Conservation (phyloP, 2,113 vertebrate species). For the Carettochelys insculpta region DNA sequence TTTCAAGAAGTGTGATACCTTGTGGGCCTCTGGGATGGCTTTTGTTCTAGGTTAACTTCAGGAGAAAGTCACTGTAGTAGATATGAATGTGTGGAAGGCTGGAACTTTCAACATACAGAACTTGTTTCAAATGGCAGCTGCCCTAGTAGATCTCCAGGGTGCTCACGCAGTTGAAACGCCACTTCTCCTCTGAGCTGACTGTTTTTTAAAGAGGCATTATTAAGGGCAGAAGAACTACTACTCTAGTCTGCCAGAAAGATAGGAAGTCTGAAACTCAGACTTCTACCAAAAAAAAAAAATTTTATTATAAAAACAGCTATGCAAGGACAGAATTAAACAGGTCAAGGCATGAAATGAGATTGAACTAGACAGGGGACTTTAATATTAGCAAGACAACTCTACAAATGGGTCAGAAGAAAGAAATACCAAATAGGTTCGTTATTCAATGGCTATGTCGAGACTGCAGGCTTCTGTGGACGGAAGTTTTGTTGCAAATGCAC, state of each 20-base stretch:
- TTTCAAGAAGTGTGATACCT: neutral
- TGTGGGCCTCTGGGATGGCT: neutral
- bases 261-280: rapidly evolving
- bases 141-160: neutral
- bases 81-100: neutral
- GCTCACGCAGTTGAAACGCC: neutral
- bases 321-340: too few species aligned
- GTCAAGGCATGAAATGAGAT: too few species aligned
- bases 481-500: too few species aligned
- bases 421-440: too few species aligned
- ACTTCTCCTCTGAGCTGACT: neutral
- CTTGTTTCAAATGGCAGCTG: neutral
- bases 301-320: too few species aligned
- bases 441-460: too few species aligned
- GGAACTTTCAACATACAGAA: neutral
- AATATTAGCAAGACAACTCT: too few species aligned
- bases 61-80: too few species aligned
- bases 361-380: too few species aligned
- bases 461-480: too few species aligned
- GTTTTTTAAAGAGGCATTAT: neutral
- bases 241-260: neutral
- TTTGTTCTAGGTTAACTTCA: neutral
- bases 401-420: too few species aligned
- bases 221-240: neutral
- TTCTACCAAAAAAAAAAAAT: too few species aligned